Evolutionary conservation across 37 sponge, comb jelly and placozoan species (phyloP), one percentile per base, ranked within the genome.

Genomic region (Oopsacas minuta): DNA sequence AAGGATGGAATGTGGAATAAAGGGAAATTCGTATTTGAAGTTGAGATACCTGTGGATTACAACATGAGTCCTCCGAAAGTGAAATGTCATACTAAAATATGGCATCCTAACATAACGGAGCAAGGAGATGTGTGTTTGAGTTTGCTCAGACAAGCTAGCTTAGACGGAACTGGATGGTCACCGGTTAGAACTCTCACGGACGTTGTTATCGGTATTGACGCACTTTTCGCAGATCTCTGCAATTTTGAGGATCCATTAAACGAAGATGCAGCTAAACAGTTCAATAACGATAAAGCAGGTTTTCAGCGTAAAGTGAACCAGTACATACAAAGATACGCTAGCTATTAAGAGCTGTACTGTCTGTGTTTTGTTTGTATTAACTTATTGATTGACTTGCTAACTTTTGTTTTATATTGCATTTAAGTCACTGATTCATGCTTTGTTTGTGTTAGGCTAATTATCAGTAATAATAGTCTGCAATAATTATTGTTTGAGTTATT

Each of bases 51-150:
- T 1, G 35, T 82, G 8, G 93, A 90, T 35, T 90, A 93, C 85
- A 93, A 93, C 82, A 81, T 88, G 12, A 90, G 75, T n/a, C 95
- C 95, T 20, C 95, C 95, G 0, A 28, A 88, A 17, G 93, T 90
- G 17, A 36, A 36, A 32, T 95, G 95, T 82, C 36, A 22, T 25
- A 95, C 93, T 5, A 84, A 89, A 81, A 75, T 95, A 8, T 95
- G 95, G 95, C 95, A 95, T 85, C 95, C 95, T 0, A 95, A 95
- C 87, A 95, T 95, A 42, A 88, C 89, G 35, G 37, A 81, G 35
- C 89, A 91, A 53, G 75, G 75, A 25, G 42, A 38, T 3, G 46
- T 83, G 36, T 34, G 37, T 36, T 25, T 52, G 8, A 86, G 90
- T 42, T 86, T 92, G n/a, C 52, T 92, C 35, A 81, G 90, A 36